These are phyloP conservation scores for Scaptomyza graminum DNA, from an alignment of 1,140 invertebrate species.

Conservation along the genomic window DNA sequence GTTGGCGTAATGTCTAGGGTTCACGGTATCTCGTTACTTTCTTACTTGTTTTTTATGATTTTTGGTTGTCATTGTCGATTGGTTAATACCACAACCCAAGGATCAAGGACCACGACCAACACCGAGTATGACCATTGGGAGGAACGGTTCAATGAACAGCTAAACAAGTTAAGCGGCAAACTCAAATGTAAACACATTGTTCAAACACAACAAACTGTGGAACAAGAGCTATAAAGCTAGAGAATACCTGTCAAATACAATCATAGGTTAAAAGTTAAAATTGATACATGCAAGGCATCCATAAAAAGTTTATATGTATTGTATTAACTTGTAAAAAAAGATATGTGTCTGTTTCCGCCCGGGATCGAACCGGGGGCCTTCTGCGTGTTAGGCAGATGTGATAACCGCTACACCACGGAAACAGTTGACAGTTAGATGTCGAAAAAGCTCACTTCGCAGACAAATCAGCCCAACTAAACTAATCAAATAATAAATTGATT, in stretches of 20 bases:
- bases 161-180: constrained; percentile 54
- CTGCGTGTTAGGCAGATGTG: constrained; percentile 84
- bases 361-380: constrained; percentile 84
- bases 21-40: too few species aligned
- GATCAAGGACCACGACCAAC: constrained; percentile 31
- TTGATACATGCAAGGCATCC: not conserved
- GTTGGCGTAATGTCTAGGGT: too few species aligned
- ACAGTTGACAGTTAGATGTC: constrained; percentile 28
- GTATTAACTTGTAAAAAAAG: not conserved
- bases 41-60: constrained; percentile 14
- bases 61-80: constrained; percentile 56
- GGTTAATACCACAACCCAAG: constrained; percentile 46
- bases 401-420: constrained; percentile 84
- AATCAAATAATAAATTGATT: not conserved
- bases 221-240: not conserved
- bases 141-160: constrained; percentile 70
- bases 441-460: constrained; percentile 3
- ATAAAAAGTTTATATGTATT: not conserved
- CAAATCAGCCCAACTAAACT: not conserved
- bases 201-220: constrained; percentile 16
- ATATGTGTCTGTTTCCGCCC: constrained; percentile 75
- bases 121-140: constrained; percentile 28
- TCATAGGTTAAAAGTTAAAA: not conserved
- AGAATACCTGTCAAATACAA: not conserved
- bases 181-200: constrained; percentile 53